Base-by-base conservation (phyloP, 2,888 invertebrate genomes). In the Quadroppia sp. region DNA sequence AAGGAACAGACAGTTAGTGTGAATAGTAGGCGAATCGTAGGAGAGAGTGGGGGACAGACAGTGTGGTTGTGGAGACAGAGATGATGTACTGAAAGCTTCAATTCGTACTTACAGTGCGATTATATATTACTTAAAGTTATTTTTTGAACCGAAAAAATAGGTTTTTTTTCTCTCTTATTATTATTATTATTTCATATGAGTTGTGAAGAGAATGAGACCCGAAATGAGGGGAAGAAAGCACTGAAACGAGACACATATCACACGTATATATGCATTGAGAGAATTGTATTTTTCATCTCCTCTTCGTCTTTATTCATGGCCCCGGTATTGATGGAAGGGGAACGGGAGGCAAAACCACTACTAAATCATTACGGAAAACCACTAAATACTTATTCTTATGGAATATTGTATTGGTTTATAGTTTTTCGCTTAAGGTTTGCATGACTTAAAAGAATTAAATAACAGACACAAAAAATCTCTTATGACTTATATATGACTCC, bases 221-320 rank as follows among this genome's bases (percentile, higher is more conserved):
- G 36, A 36, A 36, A 36, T 4, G 45, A 15, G 15, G 56, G 56
- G 15, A 28, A 56, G 17, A 15, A 2, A 56, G 28, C 56, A 56
- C 28, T 56, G 56, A 56, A 56, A 30, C 30, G 56, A 56, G 30
- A 56, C 56, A 56, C 56, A 56, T 56, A 56, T 56, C 53, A 50
- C 15, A 45, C n/a, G 13, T 28, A 56, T 56, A 56, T 53, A 25
- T 53, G 20, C 11, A 9, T 36, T 7, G 11, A 45, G 45, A 45
- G 15, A 45, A 56, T 56, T 56, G 56, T 56, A 56, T 28, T 56
- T 30, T 56, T 28, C 56, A 3, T 56, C 56, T 56, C 56, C 56
- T 56, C 15, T 28, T 28, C 56, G 30, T 56, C 56, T 56, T 45
- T 45, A 9, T 45, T 45, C 17, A 45, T 15, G 6, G 4, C 9